Conservation (phyloP, 64 coral and sea anemone species). For the Trachythela sp. region DNA sequence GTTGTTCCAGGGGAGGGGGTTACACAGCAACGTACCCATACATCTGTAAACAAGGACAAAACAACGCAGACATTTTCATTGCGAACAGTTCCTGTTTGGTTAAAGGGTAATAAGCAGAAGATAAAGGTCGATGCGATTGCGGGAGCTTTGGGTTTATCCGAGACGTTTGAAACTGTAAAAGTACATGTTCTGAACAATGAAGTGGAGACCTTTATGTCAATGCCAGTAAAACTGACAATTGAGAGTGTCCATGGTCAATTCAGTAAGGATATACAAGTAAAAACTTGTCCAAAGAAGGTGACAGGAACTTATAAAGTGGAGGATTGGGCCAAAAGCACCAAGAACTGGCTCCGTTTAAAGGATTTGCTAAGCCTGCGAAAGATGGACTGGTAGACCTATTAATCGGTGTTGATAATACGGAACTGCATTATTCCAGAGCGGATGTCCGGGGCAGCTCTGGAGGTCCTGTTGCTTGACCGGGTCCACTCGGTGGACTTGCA, state of each 20-base stretch:
- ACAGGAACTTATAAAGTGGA: conserved; percentile 33
- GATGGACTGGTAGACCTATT: not conserved
- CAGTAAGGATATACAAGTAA: conserved; percentile 37
- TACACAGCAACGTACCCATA: not conserved
- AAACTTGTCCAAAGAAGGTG: conserved; percentile 47
- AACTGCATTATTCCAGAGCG: too few relatives aligned
- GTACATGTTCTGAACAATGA: conserved; percentile 52
- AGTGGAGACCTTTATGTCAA: conserved; percentile 15
- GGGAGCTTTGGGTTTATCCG: conserved; percentile 21
- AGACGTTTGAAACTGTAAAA: conserved; percentile 26
- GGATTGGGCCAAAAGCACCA: conserved; percentile 16
- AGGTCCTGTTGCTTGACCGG: not conserved
- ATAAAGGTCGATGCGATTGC: conserved; percentile 54
- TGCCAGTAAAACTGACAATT: too few relatives aligned
- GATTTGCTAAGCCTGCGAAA: conserved; percentile 19
- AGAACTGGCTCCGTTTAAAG: conserved; percentile 38
- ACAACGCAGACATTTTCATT: conserved; percentile 33
- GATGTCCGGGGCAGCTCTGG: not conserved
- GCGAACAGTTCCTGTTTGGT: conserved; percentile 41
- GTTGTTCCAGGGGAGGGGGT: not conserved
- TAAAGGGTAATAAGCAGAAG: conserved; percentile 43
- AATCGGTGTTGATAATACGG: not conserved
- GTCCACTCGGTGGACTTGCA: too few relatives aligned
- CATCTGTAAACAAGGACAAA: not conserved
- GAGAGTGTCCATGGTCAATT: too few relatives aligned